Percentiles rank a stretch among this genome's conserved stretches.
Evolutionary conservation across 2,888 invertebrate genomes (phyloP).

Genomic region (Hypsopygia costalis): DNA sequence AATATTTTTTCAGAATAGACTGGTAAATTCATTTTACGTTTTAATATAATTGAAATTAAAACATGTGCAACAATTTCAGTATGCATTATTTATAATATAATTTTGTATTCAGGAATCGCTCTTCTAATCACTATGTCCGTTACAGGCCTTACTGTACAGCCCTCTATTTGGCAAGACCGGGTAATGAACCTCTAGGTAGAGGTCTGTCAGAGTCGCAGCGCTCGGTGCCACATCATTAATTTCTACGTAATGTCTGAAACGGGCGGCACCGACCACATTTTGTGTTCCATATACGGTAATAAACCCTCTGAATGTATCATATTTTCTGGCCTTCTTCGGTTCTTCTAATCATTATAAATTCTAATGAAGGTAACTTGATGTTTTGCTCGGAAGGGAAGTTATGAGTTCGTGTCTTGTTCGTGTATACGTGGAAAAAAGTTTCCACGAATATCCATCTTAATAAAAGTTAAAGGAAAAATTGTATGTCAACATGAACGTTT

Average conservation of each 20-base stretch:
- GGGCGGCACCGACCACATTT: conserved; percentile 49
- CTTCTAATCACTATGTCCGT: conserved; percentile 8
- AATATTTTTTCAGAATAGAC: too few relatives aligned
- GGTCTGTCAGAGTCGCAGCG: conserved; percentile 50
- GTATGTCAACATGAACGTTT: too few relatives aligned
- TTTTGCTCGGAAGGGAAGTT: conserved; percentile 15
- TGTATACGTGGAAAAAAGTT: conserved; percentile 9
- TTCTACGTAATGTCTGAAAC: conserved; percentile 63
- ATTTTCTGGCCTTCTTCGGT: conserved; percentile 15
- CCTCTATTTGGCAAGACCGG: conserved; percentile 35
- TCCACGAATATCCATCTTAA: conserved; percentile 11
- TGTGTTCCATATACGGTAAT: conserved; percentile 41
- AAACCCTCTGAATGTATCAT: conserved; percentile 28
- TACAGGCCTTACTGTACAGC: not conserved
- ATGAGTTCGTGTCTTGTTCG: conserved; percentile 10
- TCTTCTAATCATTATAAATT: conserved; percentile 23
- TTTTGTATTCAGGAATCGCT: too few relatives aligned
- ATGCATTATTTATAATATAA: too few relatives aligned
- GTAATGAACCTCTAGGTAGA: conserved; percentile 48
- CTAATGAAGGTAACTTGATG: conserved; percentile 19
- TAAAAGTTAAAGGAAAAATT: not conserved
- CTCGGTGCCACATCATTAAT: conserved; percentile 67
- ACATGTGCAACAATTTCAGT: too few relatives aligned
- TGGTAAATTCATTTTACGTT: too few relatives aligned
- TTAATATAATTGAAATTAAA: too few relatives aligned